These are phyloP conservation scores for Lucilia cuprina DNA, from an alignment of 1,140 invertebrate species.

Conservation along the genomic window DNA sequence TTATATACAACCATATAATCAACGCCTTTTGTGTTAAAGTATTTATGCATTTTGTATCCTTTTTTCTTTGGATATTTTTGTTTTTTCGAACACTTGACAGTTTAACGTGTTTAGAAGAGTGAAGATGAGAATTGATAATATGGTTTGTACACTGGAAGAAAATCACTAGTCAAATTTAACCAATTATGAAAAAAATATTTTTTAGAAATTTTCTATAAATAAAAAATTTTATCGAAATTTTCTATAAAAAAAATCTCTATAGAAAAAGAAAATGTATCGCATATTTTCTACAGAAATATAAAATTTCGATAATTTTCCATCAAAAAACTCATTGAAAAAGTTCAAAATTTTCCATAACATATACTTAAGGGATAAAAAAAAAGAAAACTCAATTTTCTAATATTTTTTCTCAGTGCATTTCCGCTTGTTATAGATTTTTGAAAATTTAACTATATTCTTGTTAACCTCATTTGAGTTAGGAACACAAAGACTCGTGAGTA, in stretches of 20 bases:
- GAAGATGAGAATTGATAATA: not conserved
- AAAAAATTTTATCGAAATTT: no score
- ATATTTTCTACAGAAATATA: no score
- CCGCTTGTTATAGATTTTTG: not conserved
- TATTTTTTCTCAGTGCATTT: no score
- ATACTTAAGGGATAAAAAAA: no score
- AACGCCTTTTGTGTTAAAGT: constrained; percentile 21
- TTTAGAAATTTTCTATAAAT: no score
- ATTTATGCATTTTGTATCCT: not conserved
- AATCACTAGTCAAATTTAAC: not conserved
- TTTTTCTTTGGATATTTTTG: not conserved
- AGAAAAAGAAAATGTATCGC: no score
- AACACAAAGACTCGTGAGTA: not conserved
- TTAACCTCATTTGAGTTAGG: constrained; percentile 24
- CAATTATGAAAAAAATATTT: no score
- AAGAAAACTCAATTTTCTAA: no score
- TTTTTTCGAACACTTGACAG: constrained; percentile 13
- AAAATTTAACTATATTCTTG: constrained; percentile 26
- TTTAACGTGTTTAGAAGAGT: not conserved
- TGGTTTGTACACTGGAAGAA: not conserved
- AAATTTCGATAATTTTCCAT: no score
- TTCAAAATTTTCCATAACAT: no score
- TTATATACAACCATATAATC: not conserved
- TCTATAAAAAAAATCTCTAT: no score
- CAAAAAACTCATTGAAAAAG: no score